phyloP scores from a whole-genome alignment of 1,140 invertebrate species.

The Scaptomyza pallida region DNA sequence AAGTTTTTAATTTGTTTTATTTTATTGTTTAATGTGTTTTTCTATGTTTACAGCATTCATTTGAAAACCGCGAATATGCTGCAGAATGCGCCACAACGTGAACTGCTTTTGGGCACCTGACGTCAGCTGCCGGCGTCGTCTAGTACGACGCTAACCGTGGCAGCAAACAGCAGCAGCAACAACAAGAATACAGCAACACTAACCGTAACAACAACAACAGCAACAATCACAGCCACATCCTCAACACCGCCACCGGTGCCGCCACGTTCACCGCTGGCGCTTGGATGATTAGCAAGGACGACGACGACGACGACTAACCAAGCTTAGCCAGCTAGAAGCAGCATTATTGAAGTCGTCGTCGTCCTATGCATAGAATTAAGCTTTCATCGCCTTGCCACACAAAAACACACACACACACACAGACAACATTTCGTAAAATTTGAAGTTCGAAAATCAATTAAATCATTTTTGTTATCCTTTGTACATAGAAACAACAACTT shows the following conservation, averaged over 20 bases:
- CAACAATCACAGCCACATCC: slow-evolving; percentile 43
- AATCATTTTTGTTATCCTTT: slow-evolving; percentile 30
- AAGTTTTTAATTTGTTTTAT: background rate
- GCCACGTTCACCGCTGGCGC: slow-evolving; percentile 64
- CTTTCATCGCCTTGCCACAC: slow-evolving; percentile 47
- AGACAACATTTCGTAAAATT: slow-evolving; percentile 10
- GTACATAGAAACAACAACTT: slow-evolving; percentile 27
- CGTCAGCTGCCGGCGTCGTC: slow-evolving; percentile 66
- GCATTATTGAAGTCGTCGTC: slow-evolving; percentile 34
- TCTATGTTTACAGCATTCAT: slow-evolving; percentile 58
- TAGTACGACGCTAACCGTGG: slow-evolving; percentile 34
- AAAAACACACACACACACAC: background rate
- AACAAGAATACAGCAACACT: slow-evolving; percentile 22
- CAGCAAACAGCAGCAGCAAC: slow-evolving; percentile 30
- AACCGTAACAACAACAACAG: slow-evolving; percentile 17
- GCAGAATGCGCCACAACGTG: slow-evolving; percentile 77
- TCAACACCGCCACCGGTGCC: slow-evolving; percentile 74
- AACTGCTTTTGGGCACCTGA: slow-evolving; percentile 74
- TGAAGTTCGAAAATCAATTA: slow-evolving; percentile 7
- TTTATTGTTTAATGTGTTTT: background rate
- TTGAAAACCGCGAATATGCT: slow-evolving; percentile 79
- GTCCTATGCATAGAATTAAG: slow-evolving; percentile 47
- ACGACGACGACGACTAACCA: slow-evolving; percentile 42
- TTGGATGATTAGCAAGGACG: slow-evolving; percentile 64
- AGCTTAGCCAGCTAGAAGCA: background rate